Evolutionary conservation across 2,113 vertebrate species (phyloP).

Genomic region (Picathartes gymnocephalus): DNA sequence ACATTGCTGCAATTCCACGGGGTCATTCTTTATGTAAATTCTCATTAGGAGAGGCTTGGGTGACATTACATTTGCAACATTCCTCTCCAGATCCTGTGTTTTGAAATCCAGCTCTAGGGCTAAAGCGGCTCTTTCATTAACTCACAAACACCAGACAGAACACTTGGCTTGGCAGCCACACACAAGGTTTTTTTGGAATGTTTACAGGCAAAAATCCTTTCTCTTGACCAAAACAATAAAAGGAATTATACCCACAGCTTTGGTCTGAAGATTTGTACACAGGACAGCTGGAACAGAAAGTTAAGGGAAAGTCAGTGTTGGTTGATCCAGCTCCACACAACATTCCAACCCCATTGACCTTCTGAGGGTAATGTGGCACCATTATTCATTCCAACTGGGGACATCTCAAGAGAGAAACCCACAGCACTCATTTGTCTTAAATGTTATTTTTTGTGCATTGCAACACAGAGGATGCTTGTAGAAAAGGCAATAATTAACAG

Average conservation of each 20-base stretch:
- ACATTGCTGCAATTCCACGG: slow-evolving; percentile 27
- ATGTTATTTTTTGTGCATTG: not conserved
- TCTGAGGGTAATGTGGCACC: not conserved
- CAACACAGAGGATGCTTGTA: not conserved
- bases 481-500: not conserved
- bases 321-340: not conserved
- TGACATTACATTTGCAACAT: slow-evolving; percentile 45
- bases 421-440: not conserved
- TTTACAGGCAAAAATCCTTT: slow-evolving; percentile 28
- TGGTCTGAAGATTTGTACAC: not conserved
- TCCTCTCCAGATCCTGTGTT: slow-evolving; percentile 1
- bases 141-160: slow-evolving; percentile 15
- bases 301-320: not conserved
- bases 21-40: slow-evolving; percentile 61
- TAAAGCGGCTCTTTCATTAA: slow-evolving; percentile 37
- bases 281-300: not conserved
- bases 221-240: slow-evolving; percentile 18
- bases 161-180: not conserved
- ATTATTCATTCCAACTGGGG: not conserved
- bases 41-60: slow-evolving; percentile 39
- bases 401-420: not conserved
- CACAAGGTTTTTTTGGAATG: not conserved
- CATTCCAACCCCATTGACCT: not conserved
- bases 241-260: not conserved
- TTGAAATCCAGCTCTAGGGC: slow-evolving; percentile 12